These are phyloP conservation scores for Chrysochloris asiatica DNA, from an alignment of 2,113 vertebrate genomes.

Conservation along the genomic window DNA sequence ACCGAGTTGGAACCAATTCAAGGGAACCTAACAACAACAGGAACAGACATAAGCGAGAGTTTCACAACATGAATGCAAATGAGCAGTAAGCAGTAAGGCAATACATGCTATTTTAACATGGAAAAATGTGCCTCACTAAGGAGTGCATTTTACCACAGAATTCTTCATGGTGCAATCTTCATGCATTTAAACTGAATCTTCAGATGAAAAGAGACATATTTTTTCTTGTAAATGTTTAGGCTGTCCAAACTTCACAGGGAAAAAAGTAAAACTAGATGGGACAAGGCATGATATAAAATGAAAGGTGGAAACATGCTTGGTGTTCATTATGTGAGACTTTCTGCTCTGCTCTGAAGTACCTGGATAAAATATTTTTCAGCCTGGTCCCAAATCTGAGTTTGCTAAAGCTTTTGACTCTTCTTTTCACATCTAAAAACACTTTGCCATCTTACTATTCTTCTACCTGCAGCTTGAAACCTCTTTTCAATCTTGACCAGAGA, in stretches of 20 bases:
- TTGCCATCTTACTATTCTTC: not conserved
- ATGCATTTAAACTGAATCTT: not conserved
- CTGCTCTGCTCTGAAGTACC: not conserved
- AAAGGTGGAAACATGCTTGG: not conserved
- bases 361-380: conserved; percentile 25
- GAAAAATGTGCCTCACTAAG: conserved; percentile 20
- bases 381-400: not conserved
- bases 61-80: conserved; percentile 11
- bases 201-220: not conserved
- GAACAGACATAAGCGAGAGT: not conserved
- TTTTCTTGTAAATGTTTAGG: not conserved
- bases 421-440: not conserved
- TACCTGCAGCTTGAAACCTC: not conserved
- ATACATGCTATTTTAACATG: conserved; percentile 19
- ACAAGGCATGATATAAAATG: not conserved
- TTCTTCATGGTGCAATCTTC: not conserved
- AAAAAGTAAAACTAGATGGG: not conserved
- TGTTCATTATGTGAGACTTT: not conserved
- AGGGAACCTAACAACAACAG: too few species aligned
- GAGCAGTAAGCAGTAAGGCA: not conserved
- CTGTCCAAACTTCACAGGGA: not conserved
- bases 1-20: too few species aligned
- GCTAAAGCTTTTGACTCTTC: not conserved
- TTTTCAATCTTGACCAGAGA: not conserved
- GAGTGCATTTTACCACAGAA: not conserved